Base-by-base conservation (phyloP, 1,140 invertebrate species). In the Argopecten irradians region DNA sequence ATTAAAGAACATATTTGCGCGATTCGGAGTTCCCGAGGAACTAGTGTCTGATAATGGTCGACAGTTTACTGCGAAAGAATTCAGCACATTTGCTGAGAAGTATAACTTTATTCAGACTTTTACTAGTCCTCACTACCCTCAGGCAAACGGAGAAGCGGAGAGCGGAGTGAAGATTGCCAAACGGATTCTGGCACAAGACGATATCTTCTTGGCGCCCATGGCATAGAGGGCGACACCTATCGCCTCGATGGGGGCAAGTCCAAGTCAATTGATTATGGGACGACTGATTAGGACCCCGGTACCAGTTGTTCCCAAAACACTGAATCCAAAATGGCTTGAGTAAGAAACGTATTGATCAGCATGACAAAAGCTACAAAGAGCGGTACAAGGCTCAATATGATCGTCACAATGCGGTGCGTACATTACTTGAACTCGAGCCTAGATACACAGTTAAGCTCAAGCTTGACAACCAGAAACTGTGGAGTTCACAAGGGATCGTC, bases 11-110 rank as follows among this genome's bases (percentile, higher is more conserved):
- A 94, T 95, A 11, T 96, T 96, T 92, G 91, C 93, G 8, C 90
- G 91, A 82, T 93, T 94, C 90, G 96, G 95, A 14, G 89, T 96
- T 83, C 95, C 95, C 7, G 85, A 94, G 32, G 87, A 88, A 46
- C 34, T 88, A 0, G 87, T 88, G 0, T 83, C 87, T 0, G 87
- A 88, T 34, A 88, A 84, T 41, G 83, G 87, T 11, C 43, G 28
- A 3, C 87, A 88, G n/a, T 88, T 88, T 83, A 34, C 87, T 16
- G 86, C 89, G 9, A 19, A 34, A 0, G 36, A 55, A 22, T 90
- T 84, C 34, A 41, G 33, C 8, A 46, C 88, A 22, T 86, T 91
- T 34, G 35, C 82, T 0, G 28, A 28, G 71, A 71, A 86, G 43
- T 89, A 87, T n/a, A 41, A 36, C 13, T 85, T 91, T 82, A 55